A percentile compares a stretch with the other conserved stretches of the same genome.
phyloP scores from a whole-genome alignment of 2,797 vertebrate genomes.

The Acipenser transmontanus region DNA sequence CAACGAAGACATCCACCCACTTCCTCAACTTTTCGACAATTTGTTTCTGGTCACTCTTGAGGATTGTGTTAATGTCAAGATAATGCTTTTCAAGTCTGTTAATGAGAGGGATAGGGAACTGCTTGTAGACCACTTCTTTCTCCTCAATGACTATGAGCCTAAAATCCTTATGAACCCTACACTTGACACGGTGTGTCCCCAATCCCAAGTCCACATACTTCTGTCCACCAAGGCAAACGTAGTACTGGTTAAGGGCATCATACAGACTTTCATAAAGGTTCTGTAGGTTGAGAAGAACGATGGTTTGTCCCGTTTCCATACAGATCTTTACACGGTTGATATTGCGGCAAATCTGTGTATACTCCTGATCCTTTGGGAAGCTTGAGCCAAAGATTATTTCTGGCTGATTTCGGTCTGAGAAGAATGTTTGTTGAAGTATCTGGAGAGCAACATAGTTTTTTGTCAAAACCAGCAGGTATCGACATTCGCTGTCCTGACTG shows the following conservation, averaged over 20 bases:
- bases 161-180: conserved; percentile 83
- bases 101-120: conserved; percentile 91
- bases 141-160: conserved; percentile 89
- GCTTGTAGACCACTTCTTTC: conserved; percentile 81
- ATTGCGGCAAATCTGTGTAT: conserved; percentile 89
- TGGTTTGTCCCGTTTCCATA: conserved; percentile 88
- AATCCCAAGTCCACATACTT: conserved; percentile 93
- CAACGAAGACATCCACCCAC: conserved; percentile 69
- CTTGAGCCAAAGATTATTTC: conserved; percentile 96
- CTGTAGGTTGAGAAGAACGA: conserved; percentile 88
- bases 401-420: conserved; percentile 62
- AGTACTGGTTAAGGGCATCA: conserved; percentile 94
- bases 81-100: conserved; percentile 97
- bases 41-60: conserved; percentile 63
- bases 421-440: conserved; percentile 81
- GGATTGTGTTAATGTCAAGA: conserved; percentile 79
- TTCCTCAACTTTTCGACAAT: conserved; percentile 55
- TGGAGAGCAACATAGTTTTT: conserved; percentile 85
- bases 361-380: conserved; percentile 92
- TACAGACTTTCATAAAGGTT: conserved; percentile 97
- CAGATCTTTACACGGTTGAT: conserved; percentile 93
- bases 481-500: conserved; percentile 71
- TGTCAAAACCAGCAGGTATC: conserved; percentile 86
- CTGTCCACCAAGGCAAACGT: conserved; percentile 85
- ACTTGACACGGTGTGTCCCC: conserved; percentile 94